Conservation (phyloP, 37 sponge, comb jelly and placozoan genomes). For the Dysidea cf. avara region DNA sequence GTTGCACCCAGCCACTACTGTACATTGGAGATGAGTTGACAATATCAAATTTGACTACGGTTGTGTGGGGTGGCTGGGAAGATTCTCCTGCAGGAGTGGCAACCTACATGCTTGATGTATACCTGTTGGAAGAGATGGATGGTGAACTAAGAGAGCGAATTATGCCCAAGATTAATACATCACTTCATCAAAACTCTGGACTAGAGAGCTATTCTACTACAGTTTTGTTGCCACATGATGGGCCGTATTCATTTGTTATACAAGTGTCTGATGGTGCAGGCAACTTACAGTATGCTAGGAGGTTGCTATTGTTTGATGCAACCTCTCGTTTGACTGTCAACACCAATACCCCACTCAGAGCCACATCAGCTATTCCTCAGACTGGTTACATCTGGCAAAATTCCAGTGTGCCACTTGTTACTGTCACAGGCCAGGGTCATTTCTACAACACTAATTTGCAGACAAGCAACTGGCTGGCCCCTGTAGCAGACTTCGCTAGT, state of each 20-base stretch:
- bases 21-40: slow-evolving; percentile 10
- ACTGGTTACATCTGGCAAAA: slow-evolving; percentile 63
- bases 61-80: slow-evolving; percentile 74
- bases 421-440: slow-evolving; percentile 59
- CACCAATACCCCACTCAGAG: slow-evolving; percentile 24
- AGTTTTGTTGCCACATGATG: slow-evolving; percentile 22
- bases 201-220: slow-evolving; percentile 5
- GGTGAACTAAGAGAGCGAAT: slow-evolving; percentile 11
- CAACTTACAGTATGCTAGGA: slow-evolving; percentile 42
- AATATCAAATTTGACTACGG: neutral
- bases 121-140: slow-evolving; percentile 18
- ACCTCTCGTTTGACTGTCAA: slow-evolving; percentile 46
- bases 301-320: slow-evolving; percentile 56
- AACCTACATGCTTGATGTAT: slow-evolving; percentile 39
- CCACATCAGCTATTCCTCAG: slow-evolving; percentile 45
- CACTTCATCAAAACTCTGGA: neutral
- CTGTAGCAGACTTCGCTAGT: slow-evolving; percentile 37
- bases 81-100: slow-evolving; percentile 55
- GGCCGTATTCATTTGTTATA: slow-evolving; percentile 66
- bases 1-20: slow-evolving; percentile 9
- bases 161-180: neutral
- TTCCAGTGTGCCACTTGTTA: slow-evolving; percentile 23
- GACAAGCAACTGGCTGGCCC: slow-evolving; percentile 51
- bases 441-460: slow-evolving; percentile 75
- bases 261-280: slow-evolving; percentile 53